Conservation (phyloP, 53 echinoderm and acorn worm species). For the Antedon mediterranea region DNA sequence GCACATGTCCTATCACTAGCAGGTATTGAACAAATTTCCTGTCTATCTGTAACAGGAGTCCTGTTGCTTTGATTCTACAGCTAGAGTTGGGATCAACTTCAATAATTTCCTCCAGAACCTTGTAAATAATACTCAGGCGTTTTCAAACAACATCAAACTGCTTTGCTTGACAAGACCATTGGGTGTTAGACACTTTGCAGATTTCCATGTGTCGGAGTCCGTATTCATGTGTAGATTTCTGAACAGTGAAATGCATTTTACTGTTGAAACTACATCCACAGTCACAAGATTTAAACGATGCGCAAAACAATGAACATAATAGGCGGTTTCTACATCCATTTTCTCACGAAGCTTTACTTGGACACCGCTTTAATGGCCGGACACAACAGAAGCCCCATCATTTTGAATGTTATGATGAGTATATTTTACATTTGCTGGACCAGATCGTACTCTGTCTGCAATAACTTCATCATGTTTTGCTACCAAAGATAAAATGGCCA, state of each 20-base stretch:
- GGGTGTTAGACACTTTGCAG: slow-evolving; percentile 16
- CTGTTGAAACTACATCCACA: slow-evolving; percentile 12
- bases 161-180: slow-evolving; percentile 26
- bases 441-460: background rate
- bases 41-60: background rate
- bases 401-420: slow-evolving; percentile 1
- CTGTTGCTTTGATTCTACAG: background rate
- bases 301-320: slow-evolving; percentile 24
- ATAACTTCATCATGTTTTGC: background rate
- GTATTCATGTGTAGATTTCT: slow-evolving; percentile 9
- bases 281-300: slow-evolving; percentile 21
- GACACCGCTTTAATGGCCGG: slow-evolving; percentile 19
- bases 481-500: background rate
- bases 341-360: slow-evolving; percentile 8
- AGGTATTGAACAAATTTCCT: background rate
- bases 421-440: slow-evolving; percentile 16
- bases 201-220: slow-evolving; percentile 4
- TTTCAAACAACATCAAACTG: slow-evolving; percentile 12
- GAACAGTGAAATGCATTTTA: slow-evolving; percentile 14
- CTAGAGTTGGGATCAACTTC: background rate
- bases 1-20: background rate
- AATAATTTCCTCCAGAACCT: background rate
- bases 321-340: background rate
- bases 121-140: background rate
- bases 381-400: slow-evolving; percentile 29